Conservation (phyloP, 1,140 invertebrate species). For the Drosophila ficusphila region DNA sequence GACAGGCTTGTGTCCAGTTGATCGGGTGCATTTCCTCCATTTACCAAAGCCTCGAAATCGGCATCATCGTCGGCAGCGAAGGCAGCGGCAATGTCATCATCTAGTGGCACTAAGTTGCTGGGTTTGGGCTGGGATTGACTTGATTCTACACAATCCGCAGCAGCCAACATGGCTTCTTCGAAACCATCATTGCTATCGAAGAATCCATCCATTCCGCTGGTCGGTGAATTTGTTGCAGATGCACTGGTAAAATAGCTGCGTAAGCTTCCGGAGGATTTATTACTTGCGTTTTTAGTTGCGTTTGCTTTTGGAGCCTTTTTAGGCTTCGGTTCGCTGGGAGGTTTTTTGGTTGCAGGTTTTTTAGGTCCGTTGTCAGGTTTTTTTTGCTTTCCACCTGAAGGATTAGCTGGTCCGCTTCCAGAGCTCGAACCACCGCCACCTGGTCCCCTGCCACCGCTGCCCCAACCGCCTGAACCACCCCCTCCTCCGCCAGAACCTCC, state of each 20-base stretch:
- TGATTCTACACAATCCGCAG: conserved; percentile 25
- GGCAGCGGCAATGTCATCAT: conserved; percentile 65
- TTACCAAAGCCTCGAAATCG: conserved; percentile 61
- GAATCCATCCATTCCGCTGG: conserved; percentile 51
- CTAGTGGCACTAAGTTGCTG: not conserved
- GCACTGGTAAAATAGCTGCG: conserved; percentile 37
- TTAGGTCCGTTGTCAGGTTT: not conserved
- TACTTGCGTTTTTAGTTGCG: not conserved
- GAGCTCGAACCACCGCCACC: not conserved
- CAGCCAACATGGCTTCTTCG: conserved; percentile 62
- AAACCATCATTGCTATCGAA: conserved; percentile 78
- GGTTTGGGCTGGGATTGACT: not conserved
- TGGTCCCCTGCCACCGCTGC: not conserved
- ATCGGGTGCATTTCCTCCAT: not conserved
- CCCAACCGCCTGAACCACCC: conserved; percentile 6
- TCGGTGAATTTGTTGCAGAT: not conserved
- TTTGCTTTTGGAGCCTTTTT: conserved; percentile 16
- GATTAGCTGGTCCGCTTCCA: not conserved
- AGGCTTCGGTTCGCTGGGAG: conserved; percentile 12
- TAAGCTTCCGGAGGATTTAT: conserved; percentile 13
- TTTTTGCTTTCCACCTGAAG: not conserved
- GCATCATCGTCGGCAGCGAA: conserved; percentile 73
- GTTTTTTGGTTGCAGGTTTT: conserved; percentile 26
- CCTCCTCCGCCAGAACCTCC: not conserved
- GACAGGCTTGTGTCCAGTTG: conserved; percentile 41